Percentiles rank a stretch among this genome's conserved stretches.
These are phyloP conservation scores for Semibalanus balanoides DNA, from an alignment of 1,140 invertebrate species.

Conservation along the genomic window DNA sequence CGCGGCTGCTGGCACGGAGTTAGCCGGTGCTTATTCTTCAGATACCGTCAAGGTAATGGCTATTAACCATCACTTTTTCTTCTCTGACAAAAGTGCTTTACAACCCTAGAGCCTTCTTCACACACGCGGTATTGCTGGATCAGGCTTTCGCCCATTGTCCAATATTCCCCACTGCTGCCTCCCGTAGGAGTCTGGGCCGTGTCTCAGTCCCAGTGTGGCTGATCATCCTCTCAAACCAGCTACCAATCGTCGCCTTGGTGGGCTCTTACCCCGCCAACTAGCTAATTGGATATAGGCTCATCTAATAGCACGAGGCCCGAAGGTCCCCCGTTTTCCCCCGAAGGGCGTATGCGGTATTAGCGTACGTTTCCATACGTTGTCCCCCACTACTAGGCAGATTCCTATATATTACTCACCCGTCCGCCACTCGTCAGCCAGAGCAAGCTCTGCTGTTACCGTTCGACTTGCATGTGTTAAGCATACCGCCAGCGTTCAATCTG, in stretches of 20 bases:
- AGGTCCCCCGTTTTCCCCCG: slow-evolving; percentile 15
- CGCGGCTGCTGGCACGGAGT: slow-evolving; percentile 39
- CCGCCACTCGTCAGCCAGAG: slow-evolving; percentile 23
- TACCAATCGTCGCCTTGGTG: slow-evolving; percentile 36
- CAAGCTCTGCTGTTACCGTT: slow-evolving; percentile 16
- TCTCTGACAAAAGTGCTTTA: slow-evolving; percentile 27
- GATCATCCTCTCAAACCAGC: slow-evolving; percentile 35
- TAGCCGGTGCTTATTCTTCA: slow-evolving; percentile 33
- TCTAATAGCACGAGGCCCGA: slow-evolving; percentile 14
- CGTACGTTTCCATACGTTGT: slow-evolving; percentile 20
- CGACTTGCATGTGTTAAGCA: slow-evolving; percentile 37
- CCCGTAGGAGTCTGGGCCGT: slow-evolving; percentile 38
- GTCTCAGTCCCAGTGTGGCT: slow-evolving; percentile 38
- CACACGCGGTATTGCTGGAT: slow-evolving; percentile 34
- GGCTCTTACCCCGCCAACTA: slow-evolving; percentile 37
- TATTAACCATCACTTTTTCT: slow-evolving; percentile 12
- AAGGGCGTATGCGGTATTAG: slow-evolving; percentile 23
- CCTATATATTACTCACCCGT: slow-evolving; percentile 25
- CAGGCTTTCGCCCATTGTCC: slow-evolving; percentile 36
- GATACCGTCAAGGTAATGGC: slow-evolving; percentile 25
- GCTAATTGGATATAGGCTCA: slow-evolving; percentile 27
- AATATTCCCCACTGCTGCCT: slow-evolving; percentile 39
- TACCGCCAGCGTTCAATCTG: slow-evolving; percentile 34
- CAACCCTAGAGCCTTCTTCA: slow-evolving; percentile 32
- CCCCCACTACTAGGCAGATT: slow-evolving; percentile 21